These are phyloP conservation scores for Kryphioiulus occultus DNA, from an alignment of 2,888 invertebrate genomes.

Conservation along the genomic window DNA sequence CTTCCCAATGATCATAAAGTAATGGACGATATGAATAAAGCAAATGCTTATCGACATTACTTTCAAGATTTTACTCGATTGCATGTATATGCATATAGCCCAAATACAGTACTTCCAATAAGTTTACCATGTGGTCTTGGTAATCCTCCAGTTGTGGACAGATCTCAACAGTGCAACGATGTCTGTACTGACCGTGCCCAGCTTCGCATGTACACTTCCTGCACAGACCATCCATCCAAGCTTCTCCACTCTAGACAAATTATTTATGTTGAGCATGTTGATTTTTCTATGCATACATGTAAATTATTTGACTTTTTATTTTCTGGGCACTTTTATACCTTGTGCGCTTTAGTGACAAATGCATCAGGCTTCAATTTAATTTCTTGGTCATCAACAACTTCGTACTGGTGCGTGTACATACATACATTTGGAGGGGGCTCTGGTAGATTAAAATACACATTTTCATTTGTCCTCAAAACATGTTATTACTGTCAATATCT, in stretches of 20 bases:
- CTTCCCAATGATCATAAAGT: no score
- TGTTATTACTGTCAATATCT: not conserved
- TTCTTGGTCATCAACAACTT: conserved; percentile 61
- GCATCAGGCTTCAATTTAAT: conserved; percentile 58
- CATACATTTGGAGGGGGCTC: conserved; percentile 73
- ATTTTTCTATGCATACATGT: not conserved
- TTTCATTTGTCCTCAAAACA: not conserved
- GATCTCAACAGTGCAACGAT: conserved; percentile 66
- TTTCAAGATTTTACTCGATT: not conserved
- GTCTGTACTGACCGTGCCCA: conserved; percentile 58
- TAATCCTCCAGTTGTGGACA: conserved; percentile 66
- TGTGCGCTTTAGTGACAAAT: conserved; percentile 63
- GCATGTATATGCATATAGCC: no score
- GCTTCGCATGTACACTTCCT: conserved; percentile 70
- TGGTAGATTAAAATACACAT: conserved; percentile 58
- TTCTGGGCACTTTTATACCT: conserved; percentile 62
- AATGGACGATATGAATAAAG: no score
- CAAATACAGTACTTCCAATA: no score
- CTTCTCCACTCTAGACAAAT: conserved; percentile 66
- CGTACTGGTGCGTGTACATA: conserved; percentile 69
- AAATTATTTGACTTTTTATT: not conserved
- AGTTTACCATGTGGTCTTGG: conserved; percentile 59
- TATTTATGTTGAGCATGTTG: not conserved
- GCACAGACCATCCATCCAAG: conserved; percentile 77
- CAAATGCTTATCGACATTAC: not conserved